Base-by-base conservation (phyloP, 2,888 invertebrate genomes). In the Yponomeuta cagnagella region DNA sequence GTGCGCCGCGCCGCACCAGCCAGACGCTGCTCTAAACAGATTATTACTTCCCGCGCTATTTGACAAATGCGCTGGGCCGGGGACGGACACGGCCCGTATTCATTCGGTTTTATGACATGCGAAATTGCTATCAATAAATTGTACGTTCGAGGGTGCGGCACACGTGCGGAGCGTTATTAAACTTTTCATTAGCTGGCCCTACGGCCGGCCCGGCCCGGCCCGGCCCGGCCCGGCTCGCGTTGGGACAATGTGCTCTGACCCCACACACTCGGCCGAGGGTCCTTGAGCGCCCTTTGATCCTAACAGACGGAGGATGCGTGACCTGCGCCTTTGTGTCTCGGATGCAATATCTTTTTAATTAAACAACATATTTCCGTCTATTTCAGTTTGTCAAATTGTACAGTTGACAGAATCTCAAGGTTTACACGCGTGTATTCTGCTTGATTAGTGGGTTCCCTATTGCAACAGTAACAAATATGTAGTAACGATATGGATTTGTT, bases 71-170 rank as follows among this genome's bases (percentile, higher is more conserved):
- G 70, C 58, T 4, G 69, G 15, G 15, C 30, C 71, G 73, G 71
- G 43, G 64, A 76, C 76, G 76, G 78, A 81, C 83, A 82, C 83
- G 43, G 43, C 43, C 43, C 78, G 80, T 85, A 89, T 89, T 90
- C 87, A 90, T 91, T 88, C 81, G 85, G 85, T 84, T 91, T 90
- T 90, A 91, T 91, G 91, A 91, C 90, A 90, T 90, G 89, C 89
- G 85, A 90, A 90, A 91, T 90, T 90, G 82, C 87, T 88, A 86
- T 83, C 86, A 85, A 90, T 88, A 89, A 87, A 87, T 87, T 85
- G 88, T 85, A 37, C 2, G 43, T 66, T 66, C 68, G 68, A 64
- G 71, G 71, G 71, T 64, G n/a, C 48, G 48, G 58, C 82, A 80
- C 90, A 90, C 89, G 90, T 89, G 90, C 85, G 78, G 75, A 74